Conservation (phyloP, 2,113 vertebrate species). For the Oreochromis aureus region DNA sequence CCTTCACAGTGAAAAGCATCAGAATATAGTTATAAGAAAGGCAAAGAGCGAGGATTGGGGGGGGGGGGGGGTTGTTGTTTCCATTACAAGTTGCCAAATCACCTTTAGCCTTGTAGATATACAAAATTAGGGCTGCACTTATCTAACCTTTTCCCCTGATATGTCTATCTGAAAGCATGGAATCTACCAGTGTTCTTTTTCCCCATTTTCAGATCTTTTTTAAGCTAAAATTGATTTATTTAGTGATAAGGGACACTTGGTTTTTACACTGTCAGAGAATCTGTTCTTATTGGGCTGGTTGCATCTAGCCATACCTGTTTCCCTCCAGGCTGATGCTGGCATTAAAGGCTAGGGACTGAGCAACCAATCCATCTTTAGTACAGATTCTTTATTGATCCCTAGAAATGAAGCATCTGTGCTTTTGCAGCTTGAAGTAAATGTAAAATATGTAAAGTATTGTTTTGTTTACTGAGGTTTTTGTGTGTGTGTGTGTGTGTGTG, state of each 20-base stretch:
- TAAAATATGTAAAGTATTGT: background rate
- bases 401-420: background rate
- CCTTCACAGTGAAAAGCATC: background rate
- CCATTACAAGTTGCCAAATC: background rate
- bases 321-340: background rate
- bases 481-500: background rate
- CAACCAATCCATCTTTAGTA: background rate
- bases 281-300: background rate
- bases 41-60: background rate
- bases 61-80: fast-evolving
- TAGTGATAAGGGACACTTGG: background rate
- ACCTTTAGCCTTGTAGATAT: background rate
- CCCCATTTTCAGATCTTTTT: background rate
- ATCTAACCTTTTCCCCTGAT: background rate
- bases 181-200: fast-evolving
- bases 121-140: background rate
- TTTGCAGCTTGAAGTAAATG: too few species aligned
- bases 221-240: background rate
- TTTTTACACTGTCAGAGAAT: background rate
- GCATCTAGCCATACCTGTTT: background rate
- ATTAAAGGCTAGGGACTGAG: background rate
- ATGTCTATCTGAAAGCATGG: background rate
- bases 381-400: background rate
- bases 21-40: background rate
- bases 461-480: background rate